Evolutionary conservation across 2,113 vertebrate genomes (phyloP).

Genomic region (Nerophis lumbriciformis): DNA sequence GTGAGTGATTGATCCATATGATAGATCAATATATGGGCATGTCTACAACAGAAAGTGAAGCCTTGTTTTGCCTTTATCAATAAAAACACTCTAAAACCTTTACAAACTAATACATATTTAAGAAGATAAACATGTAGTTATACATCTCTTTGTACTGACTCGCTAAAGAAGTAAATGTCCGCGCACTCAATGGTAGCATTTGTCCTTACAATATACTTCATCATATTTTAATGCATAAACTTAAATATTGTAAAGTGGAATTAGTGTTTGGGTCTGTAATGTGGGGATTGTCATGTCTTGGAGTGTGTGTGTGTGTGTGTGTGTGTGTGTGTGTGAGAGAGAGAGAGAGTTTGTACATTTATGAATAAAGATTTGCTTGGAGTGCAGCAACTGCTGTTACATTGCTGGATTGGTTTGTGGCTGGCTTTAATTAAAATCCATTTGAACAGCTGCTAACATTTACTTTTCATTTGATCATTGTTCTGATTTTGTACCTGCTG

Average conservation of each 20-base stretch:
- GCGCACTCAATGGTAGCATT: too few relatives aligned
- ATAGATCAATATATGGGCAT: too few relatives aligned
- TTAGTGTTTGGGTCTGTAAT: not conserved
- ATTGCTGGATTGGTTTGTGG: slow-evolving; percentile 45
- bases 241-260: not conserved
- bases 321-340: not conserved
- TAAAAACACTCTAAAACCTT: too few relatives aligned
- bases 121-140: too few relatives aligned
- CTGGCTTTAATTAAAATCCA: slow-evolving; percentile 50
- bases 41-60: too few relatives aligned
- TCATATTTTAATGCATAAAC: not conserved
- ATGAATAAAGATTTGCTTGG: slow-evolving; percentile 55
- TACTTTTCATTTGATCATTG: slow-evolving; percentile 30
- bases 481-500: slow-evolving; percentile 8
- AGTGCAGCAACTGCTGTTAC: slow-evolving; percentile 51
- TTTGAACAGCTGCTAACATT: slow-evolving; percentile 41
- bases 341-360: slow-evolving; percentile 24
- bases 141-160: too few relatives aligned
- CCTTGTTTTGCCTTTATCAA: too few relatives aligned
- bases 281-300: not conserved
- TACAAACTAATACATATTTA: too few relatives aligned
- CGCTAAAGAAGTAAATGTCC: too few relatives aligned
- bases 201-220: too few relatives aligned
- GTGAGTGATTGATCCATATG: too few relatives aligned
- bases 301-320: not conserved